These are phyloP conservation scores for Lasioglossum baleicum DNA, from an alignment of 1,140 invertebrate genomes.

Conservation along the genomic window DNA sequence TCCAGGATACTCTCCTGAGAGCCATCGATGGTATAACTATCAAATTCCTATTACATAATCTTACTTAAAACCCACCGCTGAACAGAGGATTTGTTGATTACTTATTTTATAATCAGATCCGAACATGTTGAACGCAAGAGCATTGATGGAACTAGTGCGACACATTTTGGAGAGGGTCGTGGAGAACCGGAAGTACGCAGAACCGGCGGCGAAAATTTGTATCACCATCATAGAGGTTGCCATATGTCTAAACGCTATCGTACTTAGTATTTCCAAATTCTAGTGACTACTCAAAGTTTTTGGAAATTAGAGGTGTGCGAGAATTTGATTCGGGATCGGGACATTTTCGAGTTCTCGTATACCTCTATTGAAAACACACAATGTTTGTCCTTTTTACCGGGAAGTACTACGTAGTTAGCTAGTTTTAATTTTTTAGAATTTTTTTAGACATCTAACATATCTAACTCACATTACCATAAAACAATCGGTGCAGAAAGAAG, in stretches of 20 bases:
- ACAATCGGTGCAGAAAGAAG: conserved; percentile 84
- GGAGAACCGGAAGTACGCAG: conserved; percentile 88
- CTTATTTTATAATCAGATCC: conserved; percentile 82
- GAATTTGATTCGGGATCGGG: too few species aligned
- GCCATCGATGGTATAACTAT: conserved; percentile 83
- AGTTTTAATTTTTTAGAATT: too few species aligned
- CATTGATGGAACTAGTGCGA: conserved; percentile 91
- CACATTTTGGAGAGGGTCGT: conserved; percentile 89
- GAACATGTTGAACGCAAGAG: conserved; percentile 87
- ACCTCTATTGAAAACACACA: too few species aligned
- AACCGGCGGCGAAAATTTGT: conserved; percentile 89
- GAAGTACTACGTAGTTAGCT: too few species aligned
- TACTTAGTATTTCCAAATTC: neutral
- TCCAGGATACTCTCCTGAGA: conserved; percentile 86
- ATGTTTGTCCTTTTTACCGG: neutral
- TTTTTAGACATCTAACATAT: neutral
- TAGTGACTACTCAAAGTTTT: neutral
- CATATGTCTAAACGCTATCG: neutral
- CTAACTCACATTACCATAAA: neutral
- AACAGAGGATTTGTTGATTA: neutral
- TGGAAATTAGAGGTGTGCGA: too few species aligned
- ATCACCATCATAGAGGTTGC: conserved; percentile 89
- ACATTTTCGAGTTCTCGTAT: too few species aligned
- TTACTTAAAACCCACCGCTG: neutral
- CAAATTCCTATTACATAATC: neutral